Evolutionary conservation across 2,888 invertebrate species (phyloP).

Genomic region (Pollenia griseotomentosa): DNA sequence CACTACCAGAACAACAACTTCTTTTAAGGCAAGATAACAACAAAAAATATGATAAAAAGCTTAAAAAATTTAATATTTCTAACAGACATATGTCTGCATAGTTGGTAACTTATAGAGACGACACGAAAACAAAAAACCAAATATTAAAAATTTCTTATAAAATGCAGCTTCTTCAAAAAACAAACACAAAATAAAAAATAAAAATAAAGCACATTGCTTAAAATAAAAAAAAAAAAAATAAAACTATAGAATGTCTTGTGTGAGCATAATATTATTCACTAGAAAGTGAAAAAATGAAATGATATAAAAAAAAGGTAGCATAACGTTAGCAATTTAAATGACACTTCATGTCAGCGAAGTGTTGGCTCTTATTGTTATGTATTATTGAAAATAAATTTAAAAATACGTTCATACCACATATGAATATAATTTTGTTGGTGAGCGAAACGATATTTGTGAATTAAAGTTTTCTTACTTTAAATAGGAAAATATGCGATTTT

Average conservation of each 20-base stretch:
- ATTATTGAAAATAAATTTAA: constrained; percentile 40
- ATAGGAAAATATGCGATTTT: constrained; percentile 20
- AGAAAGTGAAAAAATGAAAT: not conserved
- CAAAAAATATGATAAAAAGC: not conserved
- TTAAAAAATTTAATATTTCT: constrained; percentile 5
- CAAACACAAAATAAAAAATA: not conserved
- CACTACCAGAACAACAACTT: not conserved
- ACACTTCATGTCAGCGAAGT: constrained; percentile 38
- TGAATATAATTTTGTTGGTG: not conserved
- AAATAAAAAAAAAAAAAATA: constrained; percentile 3
- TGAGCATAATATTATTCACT: constrained; percentile 23
- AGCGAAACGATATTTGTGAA: not conserved
- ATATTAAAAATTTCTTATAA: constrained; percentile 22
- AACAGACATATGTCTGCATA: constrained; percentile 21
- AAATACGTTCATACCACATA: not conserved
- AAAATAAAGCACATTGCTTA: not conserved
- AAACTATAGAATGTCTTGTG: constrained; percentile 6
- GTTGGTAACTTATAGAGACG: not conserved
- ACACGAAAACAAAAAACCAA: constrained; percentile 8
- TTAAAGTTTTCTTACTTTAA: constrained; percentile 3
- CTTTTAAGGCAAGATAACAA: not conserved
- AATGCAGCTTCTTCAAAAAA: not conserved
- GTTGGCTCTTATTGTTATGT: constrained; percentile 2
- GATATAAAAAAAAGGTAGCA: constrained; percentile 19
- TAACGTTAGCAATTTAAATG: constrained; percentile 36